Conservation (phyloP, 92 coral and sea anemone genomes). For the Scolanthus callimorphus region DNA sequence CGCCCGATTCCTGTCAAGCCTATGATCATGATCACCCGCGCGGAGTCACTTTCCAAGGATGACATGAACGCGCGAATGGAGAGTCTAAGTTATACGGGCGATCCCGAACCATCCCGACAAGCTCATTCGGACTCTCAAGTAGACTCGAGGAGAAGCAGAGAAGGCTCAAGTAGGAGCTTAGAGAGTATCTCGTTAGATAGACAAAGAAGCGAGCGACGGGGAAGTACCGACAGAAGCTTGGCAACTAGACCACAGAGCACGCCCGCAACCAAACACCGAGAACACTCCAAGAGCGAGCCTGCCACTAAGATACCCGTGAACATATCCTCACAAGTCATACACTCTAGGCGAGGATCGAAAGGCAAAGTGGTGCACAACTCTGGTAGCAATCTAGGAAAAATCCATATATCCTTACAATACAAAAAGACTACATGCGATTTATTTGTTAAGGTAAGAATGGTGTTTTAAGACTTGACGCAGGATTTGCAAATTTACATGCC, state of each 20-base stretch:
- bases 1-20: constrained; percentile 94
- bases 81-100: constrained; percentile 41
- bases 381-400: constrained; percentile 51
- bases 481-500: no score
- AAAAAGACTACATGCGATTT: constrained; percentile 93
- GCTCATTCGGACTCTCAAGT: constrained; percentile 88
- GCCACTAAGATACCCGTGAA: constrained; percentile 81
- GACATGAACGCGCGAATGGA: constrained; percentile 64
- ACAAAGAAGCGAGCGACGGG: constrained; percentile 50
- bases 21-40: constrained; percentile 77
- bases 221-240: constrained; percentile 50
- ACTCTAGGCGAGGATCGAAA: constrained; percentile 56
- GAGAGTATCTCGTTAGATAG: constrained; percentile 54
- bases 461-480: no score
- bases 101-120: constrained; percentile 52
- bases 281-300: constrained; percentile 25
- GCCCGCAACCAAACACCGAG: constrained; percentile 34
- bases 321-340: constrained; percentile 87
- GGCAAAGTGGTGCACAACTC: constrained; percentile 40
- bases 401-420: constrained; percentile 82
- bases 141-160: constrained; percentile 33
- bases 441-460: constrained; percentile 73
- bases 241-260: constrained; percentile 43
- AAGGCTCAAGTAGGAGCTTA: constrained; percentile 55
- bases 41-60: constrained; percentile 74